Evolutionary conservation across 2,797 vertebrate species (phyloP), one percentile per base, ranked within the genome.

Genomic region (Tympanoctomys barrerae): DNA sequence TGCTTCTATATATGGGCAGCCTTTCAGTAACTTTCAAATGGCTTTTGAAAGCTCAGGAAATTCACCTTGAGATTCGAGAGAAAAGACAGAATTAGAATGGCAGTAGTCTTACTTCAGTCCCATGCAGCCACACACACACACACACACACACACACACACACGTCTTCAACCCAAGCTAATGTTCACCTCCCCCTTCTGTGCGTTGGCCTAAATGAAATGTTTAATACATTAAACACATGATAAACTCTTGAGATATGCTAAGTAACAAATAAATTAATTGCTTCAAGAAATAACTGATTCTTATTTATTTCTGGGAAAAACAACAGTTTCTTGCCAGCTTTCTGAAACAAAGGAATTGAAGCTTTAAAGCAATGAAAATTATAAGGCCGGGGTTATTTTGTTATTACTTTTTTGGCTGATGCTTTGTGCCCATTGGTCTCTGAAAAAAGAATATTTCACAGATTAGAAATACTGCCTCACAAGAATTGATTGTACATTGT

Each of bases 251-350:
- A 94, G 94, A 96, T 84, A 87, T 94, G 54, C 89, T 77, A 96
- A 95, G 81, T 88, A 93, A 87, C 59, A 96, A 87, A 90, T 49
- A 11, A 28, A 46, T 89, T 92, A 95, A 82, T 68, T 91, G 66
- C 88, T 79, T 96, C 64, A 92, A 87, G 79, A 77, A 97, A 96
- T 96, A 94, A 61, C 42, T 80, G 36, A 61, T 46, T 36, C 61
- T 96, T 94, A n/a, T 77, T 89, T 89, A 64, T 82, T 95, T 87
- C 92, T 96, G 90, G 59, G 78, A 94, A 95, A 96, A 95, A 96
- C 94, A 94, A 89, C 96, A 80, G 11, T 26, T 96, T 92, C 80
- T 94, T 90, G 68, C 64, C 73, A 89, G 78, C 39, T 91, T 87
- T 89, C 61, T 83, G n/a, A 95, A 95, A 93, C 36, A 42, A 95